These are phyloP conservation scores for Chelonus formosanus DNA, from an alignment of 2,888 invertebrate species.

Conservation along the genomic window DNA sequence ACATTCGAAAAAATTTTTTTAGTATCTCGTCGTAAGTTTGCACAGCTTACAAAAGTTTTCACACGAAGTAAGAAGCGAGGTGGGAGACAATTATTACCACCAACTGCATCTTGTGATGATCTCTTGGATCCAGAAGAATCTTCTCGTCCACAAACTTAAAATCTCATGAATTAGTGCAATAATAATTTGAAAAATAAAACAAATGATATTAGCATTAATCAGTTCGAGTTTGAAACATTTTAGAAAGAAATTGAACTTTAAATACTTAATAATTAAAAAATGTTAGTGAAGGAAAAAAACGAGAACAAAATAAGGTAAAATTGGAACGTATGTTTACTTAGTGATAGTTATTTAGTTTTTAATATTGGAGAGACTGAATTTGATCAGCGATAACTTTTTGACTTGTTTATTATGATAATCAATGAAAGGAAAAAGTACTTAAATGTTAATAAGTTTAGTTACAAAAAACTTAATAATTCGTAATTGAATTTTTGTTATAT, in stretches of 20 bases:
- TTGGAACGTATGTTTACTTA: constrained; percentile 14
- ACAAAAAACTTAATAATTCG: too few species aligned
- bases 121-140: constrained; percentile 61
- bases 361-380: constrained; percentile 44
- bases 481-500: too few species aligned
- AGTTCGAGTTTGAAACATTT: too few species aligned
- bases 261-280: constrained; percentile 11
- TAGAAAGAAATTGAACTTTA: background rate
- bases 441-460: background rate
- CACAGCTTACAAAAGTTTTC: constrained; percentile 81
- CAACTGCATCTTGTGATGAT: constrained; percentile 63
- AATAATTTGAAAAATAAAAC: background rate
- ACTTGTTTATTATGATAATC: constrained; percentile 20
- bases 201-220: too few species aligned
- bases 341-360: constrained; percentile 37
- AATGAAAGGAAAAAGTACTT: constrained; percentile 26
- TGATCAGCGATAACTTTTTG: constrained; percentile 30
- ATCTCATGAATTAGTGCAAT: constrained; percentile 19
- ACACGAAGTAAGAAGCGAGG: constrained; percentile 68
- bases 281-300: background rate
- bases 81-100: constrained; percentile 59
- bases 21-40: constrained; percentile 83
- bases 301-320: constrained; percentile 24
- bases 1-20: constrained; percentile 45
- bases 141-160: constrained; percentile 54